A percentile compares a stretch with the other conserved stretches of the same genome.
phyloP scores from a whole-genome alignment of 1,140 invertebrate species.

The Drosophila pseudoananassae region DNA sequence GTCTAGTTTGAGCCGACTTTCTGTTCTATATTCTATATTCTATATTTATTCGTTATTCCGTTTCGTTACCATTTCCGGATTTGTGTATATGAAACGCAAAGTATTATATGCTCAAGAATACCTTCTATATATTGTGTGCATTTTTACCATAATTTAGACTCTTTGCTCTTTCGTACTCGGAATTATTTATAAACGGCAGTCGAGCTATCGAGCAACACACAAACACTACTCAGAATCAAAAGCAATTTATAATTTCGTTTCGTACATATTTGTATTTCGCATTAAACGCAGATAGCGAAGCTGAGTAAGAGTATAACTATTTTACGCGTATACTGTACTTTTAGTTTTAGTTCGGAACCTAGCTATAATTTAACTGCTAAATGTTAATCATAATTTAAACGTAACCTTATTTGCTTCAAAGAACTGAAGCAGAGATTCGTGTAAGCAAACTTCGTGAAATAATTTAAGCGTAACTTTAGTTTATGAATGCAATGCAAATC shows the following conservation, averaged over 20 bases:
- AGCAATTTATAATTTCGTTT: conserved; percentile 65
- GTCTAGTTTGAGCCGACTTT: conserved; percentile 38
- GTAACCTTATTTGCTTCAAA: conserved; percentile 25
- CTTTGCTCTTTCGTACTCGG: conserved; percentile 26
- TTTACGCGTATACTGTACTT: conserved; percentile 49
- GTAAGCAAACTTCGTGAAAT: conserved; percentile 48
- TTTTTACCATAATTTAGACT: conserved; percentile 63
- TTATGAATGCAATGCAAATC: conserved; percentile 46
- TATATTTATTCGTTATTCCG: conserved; percentile 2
- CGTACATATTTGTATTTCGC: conserved; percentile 13
- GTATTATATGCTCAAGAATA: conserved; percentile 77
- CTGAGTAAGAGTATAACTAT: conserved; percentile 42
- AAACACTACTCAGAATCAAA: conserved; percentile 65
- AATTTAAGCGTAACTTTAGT: conserved; percentile 63
- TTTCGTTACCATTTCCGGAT: conserved; percentile 32
- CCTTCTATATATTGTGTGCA: conserved; percentile 55
- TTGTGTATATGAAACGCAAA: conserved; percentile 53
- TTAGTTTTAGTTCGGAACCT: conserved; percentile 58
- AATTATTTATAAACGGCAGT: conserved; percentile 43
- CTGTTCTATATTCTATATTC: conserved; percentile 5
- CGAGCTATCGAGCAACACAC: neutral
- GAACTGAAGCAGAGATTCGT: conserved; percentile 40
- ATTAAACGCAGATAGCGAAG: conserved; percentile 29
- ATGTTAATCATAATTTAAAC: conserved; percentile 44
- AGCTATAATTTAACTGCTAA: conserved; percentile 50